Evolutionary conservation across 2,797 vertebrate species (phyloP).

Genomic region (Myioborus melanocephalus): DNA sequence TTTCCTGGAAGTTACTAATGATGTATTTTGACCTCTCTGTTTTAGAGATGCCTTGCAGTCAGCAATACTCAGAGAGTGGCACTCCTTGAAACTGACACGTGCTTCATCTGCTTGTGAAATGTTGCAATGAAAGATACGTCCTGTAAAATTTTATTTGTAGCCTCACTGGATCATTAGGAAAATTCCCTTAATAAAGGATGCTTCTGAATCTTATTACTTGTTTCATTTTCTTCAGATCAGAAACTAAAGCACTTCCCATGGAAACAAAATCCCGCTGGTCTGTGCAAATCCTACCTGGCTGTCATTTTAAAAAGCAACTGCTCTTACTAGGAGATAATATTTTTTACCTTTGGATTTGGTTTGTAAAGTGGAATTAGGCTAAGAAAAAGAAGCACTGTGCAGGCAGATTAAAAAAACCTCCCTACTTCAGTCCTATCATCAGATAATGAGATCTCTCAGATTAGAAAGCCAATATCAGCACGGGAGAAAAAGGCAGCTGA

Average conservation of each 20-base stretch:
- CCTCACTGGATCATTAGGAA: background rate
- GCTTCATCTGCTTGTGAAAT: background rate
- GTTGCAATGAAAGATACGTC: background rate
- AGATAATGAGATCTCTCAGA: conserved; percentile 36
- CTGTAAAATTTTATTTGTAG: background rate
- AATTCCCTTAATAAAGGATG: background rate
- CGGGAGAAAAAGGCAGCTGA: background rate
- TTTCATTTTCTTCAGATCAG: background rate
- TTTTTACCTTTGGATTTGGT: conserved; percentile 19
- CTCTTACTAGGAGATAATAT: background rate
- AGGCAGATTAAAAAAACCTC: background rate
- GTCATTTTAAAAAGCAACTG: background rate
- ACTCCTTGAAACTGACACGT: background rate
- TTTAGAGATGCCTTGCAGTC: background rate
- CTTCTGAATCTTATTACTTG: background rate
- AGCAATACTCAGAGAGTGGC: background rate
- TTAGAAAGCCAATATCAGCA: conserved; percentile 15
- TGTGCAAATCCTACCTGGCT: background rate
- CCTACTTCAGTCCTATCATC: background rate
- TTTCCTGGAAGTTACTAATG: background rate
- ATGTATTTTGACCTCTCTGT: background rate
- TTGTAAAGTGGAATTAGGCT: background rate
- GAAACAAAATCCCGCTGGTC: background rate
- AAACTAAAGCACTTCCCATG: background rate
- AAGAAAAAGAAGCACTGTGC: background rate